These are phyloP conservation scores for Stramonita haemastoma DNA, from an alignment of 2,888 invertebrate genomes.

Conservation along the genomic window DNA sequence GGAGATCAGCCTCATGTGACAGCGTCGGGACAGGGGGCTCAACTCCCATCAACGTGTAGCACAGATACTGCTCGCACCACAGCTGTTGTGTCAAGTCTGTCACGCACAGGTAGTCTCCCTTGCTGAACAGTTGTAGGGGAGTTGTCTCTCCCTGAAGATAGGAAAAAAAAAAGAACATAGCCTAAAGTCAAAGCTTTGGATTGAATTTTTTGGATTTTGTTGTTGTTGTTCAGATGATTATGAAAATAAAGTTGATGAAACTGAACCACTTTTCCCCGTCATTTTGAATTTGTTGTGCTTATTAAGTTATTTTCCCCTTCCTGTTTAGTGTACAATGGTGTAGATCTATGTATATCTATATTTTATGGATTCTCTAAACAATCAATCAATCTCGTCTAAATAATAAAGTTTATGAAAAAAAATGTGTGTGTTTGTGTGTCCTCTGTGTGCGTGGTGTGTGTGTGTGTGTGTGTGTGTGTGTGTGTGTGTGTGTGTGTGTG, in stretches of 20 bases:
- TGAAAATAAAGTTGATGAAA: too few relatives aligned
- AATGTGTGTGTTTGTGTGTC: too few relatives aligned
- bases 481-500: neutral
- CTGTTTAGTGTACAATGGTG: neutral
- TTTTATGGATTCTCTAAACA: too few relatives aligned
- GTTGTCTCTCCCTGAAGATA: neutral
- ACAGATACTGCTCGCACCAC: slow-evolving; percentile 74
- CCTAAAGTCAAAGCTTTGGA: neutral
- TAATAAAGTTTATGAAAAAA: too few relatives aligned
- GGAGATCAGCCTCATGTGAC: slow-evolving; percentile 9
- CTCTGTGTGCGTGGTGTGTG: neutral
- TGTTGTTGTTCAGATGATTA: neutral
- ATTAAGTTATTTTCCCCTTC: neutral
- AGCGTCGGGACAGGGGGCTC: slow-evolving; percentile 35
- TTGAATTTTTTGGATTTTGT: neutral
- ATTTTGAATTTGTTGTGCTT: neutral
- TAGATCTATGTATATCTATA: too few relatives aligned
- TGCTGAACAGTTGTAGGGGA: slow-evolving; percentile 21
- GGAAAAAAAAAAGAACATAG: neutral
- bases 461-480: neutral
- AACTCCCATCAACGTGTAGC: slow-evolving; percentile 57
- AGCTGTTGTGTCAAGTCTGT: slow-evolving; percentile 27
- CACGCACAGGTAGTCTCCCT: slow-evolving; percentile 24
- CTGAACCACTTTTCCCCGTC: neutral
- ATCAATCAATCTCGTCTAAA: too few relatives aligned